Percentiles rank a stretch among this genome's conserved stretches.
These are phyloP conservation scores for Acrocyrtus sp. DNA, from an alignment of 2,888 invertebrate species.

Conservation along the genomic window DNA sequence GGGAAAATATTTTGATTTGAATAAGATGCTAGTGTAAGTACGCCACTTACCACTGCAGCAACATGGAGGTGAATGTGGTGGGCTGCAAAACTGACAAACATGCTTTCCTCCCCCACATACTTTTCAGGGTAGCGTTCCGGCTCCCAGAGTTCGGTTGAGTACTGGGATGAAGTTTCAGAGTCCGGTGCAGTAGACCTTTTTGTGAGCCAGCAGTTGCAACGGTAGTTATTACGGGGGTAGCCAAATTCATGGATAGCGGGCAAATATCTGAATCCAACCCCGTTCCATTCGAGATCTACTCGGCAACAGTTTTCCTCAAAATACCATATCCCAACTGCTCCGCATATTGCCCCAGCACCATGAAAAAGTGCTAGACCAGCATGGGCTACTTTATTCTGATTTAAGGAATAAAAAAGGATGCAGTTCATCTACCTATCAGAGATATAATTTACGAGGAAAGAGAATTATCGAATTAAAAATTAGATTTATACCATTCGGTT, in stretches of 20 bases:
- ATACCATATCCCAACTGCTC: constrained; percentile 17
- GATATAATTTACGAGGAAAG: no score
- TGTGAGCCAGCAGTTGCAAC: constrained; percentile 35
- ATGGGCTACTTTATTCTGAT: constrained; percentile 24
- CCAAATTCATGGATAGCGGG: constrained; percentile 30
- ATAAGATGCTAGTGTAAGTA: neutral
- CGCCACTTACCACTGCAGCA: constrained; percentile 25
- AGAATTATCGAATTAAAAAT: neutral
- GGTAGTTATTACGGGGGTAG: constrained; percentile 19
- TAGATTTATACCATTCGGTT: constrained; percentile 25
- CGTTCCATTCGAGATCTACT: constrained; percentile 41
- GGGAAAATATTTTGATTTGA: neutral
- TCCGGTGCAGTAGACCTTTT: no score
- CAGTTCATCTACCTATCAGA: no score
- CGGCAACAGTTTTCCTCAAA: constrained; percentile 41
- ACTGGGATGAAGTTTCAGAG: neutral
- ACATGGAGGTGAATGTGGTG: constrained; percentile 35
- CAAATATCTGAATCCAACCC: constrained; percentile 21
- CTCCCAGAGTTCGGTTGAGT: constrained; percentile 24
- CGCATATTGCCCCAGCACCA: constrained; percentile 20
- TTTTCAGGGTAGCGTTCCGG: constrained; percentile 26
- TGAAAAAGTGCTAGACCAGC: constrained; percentile 13
- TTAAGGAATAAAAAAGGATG: neutral
- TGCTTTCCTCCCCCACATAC: constrained; percentile 20
- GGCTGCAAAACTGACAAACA: constrained; percentile 33